phyloP scores from a whole-genome alignment of 1,140 invertebrate genomes.

The Aphaenogaster ashmeadi region DNA sequence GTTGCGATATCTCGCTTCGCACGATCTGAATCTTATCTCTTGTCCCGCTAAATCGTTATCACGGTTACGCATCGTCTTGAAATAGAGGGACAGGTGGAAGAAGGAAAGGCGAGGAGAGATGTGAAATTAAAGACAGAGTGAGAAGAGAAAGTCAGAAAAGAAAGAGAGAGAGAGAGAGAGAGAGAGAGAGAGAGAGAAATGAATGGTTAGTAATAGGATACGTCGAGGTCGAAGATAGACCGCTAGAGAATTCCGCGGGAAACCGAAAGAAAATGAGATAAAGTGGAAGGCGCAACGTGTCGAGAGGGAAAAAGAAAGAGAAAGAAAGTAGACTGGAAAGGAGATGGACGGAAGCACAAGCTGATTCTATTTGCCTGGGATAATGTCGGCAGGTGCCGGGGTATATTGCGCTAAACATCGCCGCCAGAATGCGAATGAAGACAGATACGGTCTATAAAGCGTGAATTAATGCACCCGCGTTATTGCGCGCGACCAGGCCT shows the following conservation, averaged over 20 bases:
- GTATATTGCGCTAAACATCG: slow-evolving; percentile 65
- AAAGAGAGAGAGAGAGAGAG: slow-evolving; percentile 11
- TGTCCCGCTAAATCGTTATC: slow-evolving; percentile 38
- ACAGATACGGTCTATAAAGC: slow-evolving; percentile 71
- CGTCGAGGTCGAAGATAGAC: slow-evolving; percentile 42
- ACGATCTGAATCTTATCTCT: slow-evolving; percentile 59
- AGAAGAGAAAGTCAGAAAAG: background rate
- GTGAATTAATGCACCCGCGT: slow-evolving; percentile 65
- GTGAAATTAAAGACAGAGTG: background rate
- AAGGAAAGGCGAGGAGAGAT: background rate
- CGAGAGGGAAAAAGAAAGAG: slow-evolving; percentile 6
- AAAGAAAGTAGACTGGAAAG: background rate
- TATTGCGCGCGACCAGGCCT: slow-evolving; percentile 50
- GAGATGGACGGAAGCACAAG: slow-evolving; percentile 32
- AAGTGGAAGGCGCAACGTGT: background rate
- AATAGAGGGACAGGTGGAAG: background rate
- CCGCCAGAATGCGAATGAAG: slow-evolving; percentile 38
- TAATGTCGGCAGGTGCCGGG: slow-evolving; percentile 51
- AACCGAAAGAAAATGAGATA: slow-evolving; percentile 27
- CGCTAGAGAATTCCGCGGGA: slow-evolving; percentile 31
- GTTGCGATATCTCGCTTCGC: slow-evolving; percentile 40
- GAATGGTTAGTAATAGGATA: background rate
- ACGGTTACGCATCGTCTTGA: slow-evolving; percentile 36
- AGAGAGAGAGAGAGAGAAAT: background rate
- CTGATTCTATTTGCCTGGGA: slow-evolving; percentile 71